Evolutionary conservation across 92 coral and sea anemone species (phyloP).

Genomic region (Palythoa caribaeorum): DNA sequence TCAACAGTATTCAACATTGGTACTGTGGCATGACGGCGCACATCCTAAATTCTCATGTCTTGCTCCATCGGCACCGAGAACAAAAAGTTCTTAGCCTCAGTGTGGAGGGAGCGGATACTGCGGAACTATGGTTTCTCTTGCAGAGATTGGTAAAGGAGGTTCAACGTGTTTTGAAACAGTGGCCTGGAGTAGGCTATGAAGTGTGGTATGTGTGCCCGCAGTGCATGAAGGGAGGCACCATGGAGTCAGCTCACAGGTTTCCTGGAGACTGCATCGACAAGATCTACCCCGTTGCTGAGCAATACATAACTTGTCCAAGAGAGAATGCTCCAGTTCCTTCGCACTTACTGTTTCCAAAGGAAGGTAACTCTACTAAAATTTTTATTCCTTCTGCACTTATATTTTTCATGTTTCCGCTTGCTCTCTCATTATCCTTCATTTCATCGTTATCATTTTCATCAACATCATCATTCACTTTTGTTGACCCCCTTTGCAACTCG

Average conservation of each 20-base stretch:
- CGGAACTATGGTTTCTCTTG: conserved; percentile 66
- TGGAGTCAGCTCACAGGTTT: conserved; percentile 58
- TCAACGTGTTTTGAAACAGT: conserved; percentile 47
- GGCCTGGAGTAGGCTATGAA: conserved; percentile 73
- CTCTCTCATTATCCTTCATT: background rate
- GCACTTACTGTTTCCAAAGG: conserved; percentile 42
- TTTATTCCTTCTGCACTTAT: background rate
- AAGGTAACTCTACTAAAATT: background rate
- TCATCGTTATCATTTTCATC: background rate
- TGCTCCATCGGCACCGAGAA: conserved; percentile 50
- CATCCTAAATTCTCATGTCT: conserved; percentile 34
- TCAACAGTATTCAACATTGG: conserved; percentile 68
- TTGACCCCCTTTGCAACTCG: too few relatives aligned
- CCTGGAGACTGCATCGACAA: conserved; percentile 38
- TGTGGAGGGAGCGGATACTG: conserved; percentile 55
- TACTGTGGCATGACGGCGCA: conserved; percentile 64
- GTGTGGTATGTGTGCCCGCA: conserved; percentile 76
- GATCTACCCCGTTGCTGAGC: conserved; percentile 46
- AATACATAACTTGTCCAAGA: conserved; percentile 58
- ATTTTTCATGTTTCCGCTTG: background rate
- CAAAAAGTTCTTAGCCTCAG: conserved; percentile 42
- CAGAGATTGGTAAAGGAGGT: conserved; percentile 48
- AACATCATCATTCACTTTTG: background rate
- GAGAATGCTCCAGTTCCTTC: conserved; percentile 36
- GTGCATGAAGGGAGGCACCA: conserved; percentile 48